phyloP scores from a whole-genome alignment of 2,113 vertebrate genomes.

The Parotia lawesii region DNA sequence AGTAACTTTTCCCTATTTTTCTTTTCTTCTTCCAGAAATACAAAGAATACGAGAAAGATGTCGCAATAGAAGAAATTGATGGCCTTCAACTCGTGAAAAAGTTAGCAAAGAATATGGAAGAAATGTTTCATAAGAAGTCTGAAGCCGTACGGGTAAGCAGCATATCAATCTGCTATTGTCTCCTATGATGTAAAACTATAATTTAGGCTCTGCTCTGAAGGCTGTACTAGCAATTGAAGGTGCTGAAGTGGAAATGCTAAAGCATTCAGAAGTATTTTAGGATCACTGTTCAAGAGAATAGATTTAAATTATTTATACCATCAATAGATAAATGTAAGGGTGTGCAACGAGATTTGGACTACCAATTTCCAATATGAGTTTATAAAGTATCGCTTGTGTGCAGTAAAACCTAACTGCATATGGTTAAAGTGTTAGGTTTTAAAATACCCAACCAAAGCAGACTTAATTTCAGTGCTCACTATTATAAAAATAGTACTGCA shows the following conservation, averaged over 20 bases:
- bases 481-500: not conserved
- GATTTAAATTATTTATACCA: not conserved
- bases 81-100: slow-evolving; percentile 93
- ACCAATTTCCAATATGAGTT: not conserved
- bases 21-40: slow-evolving; percentile 84
- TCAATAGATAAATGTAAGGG: not conserved
- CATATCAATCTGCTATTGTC: not conserved
- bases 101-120: slow-evolving; percentile 95
- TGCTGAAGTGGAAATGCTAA: not conserved
- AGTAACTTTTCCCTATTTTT: not conserved
- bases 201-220: not conserved
- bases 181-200: not conserved
- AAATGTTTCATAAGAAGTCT: slow-evolving; percentile 98
- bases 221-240: not conserved
- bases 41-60: slow-evolving; percentile 93
- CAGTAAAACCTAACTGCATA: not conserved
- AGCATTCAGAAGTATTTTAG: not conserved
- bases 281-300: not conserved
- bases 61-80: slow-evolving; percentile 93
- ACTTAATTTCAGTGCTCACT: not conserved
- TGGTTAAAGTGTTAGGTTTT: not conserved
- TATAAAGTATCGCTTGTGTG: not conserved
- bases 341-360: not conserved
- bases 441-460: not conserved
- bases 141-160: slow-evolving; percentile 89